These are phyloP conservation scores for Valencia hispanica DNA, from an alignment of 2,797 vertebrate species.

Conservation along the genomic window DNA sequence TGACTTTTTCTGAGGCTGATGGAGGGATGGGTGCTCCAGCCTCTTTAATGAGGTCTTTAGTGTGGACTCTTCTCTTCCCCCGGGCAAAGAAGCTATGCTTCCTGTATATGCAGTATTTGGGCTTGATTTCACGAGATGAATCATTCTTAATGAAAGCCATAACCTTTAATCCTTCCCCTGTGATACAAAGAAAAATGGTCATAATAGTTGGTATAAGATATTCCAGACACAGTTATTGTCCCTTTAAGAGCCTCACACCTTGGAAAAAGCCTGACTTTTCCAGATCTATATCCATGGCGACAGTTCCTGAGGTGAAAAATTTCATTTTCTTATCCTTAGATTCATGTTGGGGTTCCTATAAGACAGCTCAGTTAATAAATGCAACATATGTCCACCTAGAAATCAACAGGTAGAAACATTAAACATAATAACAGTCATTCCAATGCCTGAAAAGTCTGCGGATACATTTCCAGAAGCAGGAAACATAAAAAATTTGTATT, in stretches of 20 bases:
- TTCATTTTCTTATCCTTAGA: conserved; percentile 74
- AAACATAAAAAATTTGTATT: background rate
- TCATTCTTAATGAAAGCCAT: conserved; percentile 88
- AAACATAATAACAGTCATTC: background rate
- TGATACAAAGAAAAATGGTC: conserved; percentile 24
- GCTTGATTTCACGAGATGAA: conserved; percentile 89
- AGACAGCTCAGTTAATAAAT: conserved; percentile 7
- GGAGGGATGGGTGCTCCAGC: conserved; percentile 87
- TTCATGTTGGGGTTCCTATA: conserved; percentile 73
- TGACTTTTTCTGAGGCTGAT: conserved; percentile 81
- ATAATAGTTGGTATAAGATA: background rate
- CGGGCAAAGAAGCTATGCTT: conserved; percentile 90
- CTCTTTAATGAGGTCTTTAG: conserved; percentile 85
- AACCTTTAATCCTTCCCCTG: conserved; percentile 91
- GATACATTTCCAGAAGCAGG: background rate
- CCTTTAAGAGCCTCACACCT: conserved; percentile 53
- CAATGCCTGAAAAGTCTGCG: background rate
- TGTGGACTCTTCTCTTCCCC: conserved; percentile 84
- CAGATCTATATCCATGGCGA: conserved; percentile 73
- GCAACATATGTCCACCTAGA: background rate
- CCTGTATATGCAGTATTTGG: conserved; percentile 89
- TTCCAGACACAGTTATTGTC: background rate
- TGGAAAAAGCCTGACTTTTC: conserved; percentile 73
- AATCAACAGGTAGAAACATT: background rate
- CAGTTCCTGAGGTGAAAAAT: conserved; percentile 71